Base-by-base conservation (phyloP, 2,113 vertebrate species). In the Falco punctatus region DNA sequence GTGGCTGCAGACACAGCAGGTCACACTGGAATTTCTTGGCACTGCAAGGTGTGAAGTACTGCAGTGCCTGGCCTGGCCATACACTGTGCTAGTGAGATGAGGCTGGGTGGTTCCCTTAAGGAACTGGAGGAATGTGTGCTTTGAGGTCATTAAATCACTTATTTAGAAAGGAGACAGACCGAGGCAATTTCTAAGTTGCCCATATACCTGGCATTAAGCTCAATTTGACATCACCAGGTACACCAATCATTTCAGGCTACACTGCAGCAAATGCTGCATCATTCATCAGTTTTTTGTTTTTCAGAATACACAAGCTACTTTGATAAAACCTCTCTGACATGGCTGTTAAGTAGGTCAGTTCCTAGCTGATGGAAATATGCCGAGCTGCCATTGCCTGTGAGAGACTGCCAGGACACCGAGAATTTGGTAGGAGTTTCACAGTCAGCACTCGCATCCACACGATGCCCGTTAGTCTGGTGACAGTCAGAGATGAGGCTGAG, bases 371-470 rank as follows among this genome's bases (percentile, higher is more conserved):
- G 4, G 65, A 38, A 40, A 44, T 15, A 12, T 20, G 17, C 38
- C 13, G 19, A 4, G 28, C 11, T 33, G 40, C 74, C 4, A 4
- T 6, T 35, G 26, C 64, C 40, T 44, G 46, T 4, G 38, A 55
- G 55, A 55, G 15, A 7, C 38, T 15, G 19, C 80, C 40, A 30
- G 44, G 51, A 64, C 30, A 28, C 33, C 21, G 40, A 33, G 73
- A 8, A n/a, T 27, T n/a, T 17, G 16, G 75, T 8, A 81, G 75
- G 71, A 65, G 35, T 48, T 49, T 18, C 1, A 3, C 3, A 2
- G 42, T 51, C 64, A 81, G 81, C 22, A 6, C 49, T 40, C 2
- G 1, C 0, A 0, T 70, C 4, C 2, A 8, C 33, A 73, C 1
- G 4, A 52, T 40, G 40, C 40, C 58, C 3, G 0, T 46, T 32